These are phyloP conservation scores for Diorhabda carinulata DNA, from an alignment of 1,140 invertebrate species.

Conservation along the genomic window DNA sequence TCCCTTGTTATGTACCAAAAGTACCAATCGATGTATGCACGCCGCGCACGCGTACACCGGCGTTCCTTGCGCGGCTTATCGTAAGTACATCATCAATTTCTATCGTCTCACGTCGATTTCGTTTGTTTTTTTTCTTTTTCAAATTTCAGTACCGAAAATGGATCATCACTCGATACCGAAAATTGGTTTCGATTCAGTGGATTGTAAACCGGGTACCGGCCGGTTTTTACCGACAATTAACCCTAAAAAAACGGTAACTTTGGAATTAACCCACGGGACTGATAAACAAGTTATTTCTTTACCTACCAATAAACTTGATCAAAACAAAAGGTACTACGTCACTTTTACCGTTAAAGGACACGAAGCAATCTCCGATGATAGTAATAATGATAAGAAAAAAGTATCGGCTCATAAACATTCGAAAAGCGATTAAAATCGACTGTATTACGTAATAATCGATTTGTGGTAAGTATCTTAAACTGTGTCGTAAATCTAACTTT, in stretches of 20 bases:
- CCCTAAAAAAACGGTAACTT: slow-evolving; percentile 58
- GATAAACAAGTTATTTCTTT: slow-evolving; percentile 80
- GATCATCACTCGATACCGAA: slow-evolving; percentile 74
- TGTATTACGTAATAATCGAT: too few species aligned
- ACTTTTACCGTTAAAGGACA: slow-evolving; percentile 80
- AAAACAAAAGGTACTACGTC: slow-evolving; percentile 84
- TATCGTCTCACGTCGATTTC: background rate
- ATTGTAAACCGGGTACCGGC: slow-evolving; percentile 47
- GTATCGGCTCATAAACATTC: slow-evolving; percentile 40
- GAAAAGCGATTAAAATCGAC: slow-evolving; percentile 38
- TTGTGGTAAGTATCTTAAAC: too few species aligned
- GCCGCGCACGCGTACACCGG: slow-evolving; percentile 87
- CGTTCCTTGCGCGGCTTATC: slow-evolving; percentile 76
- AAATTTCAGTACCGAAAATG: slow-evolving; percentile 62
- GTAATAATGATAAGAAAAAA: slow-evolving; percentile 18
- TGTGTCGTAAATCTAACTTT: too few species aligned
- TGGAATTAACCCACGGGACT: slow-evolving; percentile 74
- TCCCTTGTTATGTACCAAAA: slow-evolving; percentile 70
- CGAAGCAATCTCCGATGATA: slow-evolving; percentile 27
- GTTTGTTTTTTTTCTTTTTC: background rate
- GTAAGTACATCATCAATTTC: slow-evolving; percentile 55
- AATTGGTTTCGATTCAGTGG: slow-evolving; percentile 51
- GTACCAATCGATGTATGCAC: slow-evolving; percentile 82
- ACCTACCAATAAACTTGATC: slow-evolving; percentile 77
- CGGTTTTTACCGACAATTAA: slow-evolving; percentile 60